Percentiles rank a stretch among this genome's conserved stretches.
Conservation (phyloP, 2,888 invertebrate genomes). For the Acleris literana region DNA sequence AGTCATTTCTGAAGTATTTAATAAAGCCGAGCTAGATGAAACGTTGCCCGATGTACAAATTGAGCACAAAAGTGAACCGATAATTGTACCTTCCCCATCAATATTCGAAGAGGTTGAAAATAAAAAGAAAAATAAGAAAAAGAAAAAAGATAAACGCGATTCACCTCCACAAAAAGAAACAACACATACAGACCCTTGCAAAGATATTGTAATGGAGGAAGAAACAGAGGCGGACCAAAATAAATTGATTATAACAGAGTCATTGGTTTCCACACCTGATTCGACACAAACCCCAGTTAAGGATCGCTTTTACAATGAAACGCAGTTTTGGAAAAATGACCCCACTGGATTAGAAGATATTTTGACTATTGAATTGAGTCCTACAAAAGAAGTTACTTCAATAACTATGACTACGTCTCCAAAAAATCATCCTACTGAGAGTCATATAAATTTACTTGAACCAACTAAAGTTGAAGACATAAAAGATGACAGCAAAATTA, state of each 20-base stretch:
- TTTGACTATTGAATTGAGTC: conserved; percentile 55
- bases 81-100: conserved; percentile 13
- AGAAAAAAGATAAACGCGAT: conserved; percentile 58
- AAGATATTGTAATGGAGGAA: conserved; percentile 20
- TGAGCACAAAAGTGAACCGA: conserved; percentile 38
- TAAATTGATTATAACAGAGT: conserved; percentile 44
- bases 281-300: conserved; percentile 71
- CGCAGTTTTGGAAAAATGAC: conserved; percentile 75
- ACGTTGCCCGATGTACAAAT: conserved; percentile 23
- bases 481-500: conserved; percentile 35
- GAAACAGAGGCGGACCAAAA: conserved; percentile 37
- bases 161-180: conserved; percentile 46
- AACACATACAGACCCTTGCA: conserved; percentile 41
- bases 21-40: conserved; percentile 36
- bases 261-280: conserved; percentile 67
- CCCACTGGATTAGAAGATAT: conserved; percentile 58
- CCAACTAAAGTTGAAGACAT: conserved; percentile 15
- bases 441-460: conserved; percentile 37
- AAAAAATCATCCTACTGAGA: conserved; percentile 40
- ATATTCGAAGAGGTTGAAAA: conserved; percentile 44
- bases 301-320: conserved; percentile 73
- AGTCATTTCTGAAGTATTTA: conserved; percentile 41
- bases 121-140: conserved; percentile 67
- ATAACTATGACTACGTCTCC: conserved; percentile 34
- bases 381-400: conserved; percentile 24